phyloP scores from a whole-genome alignment of 1,140 invertebrate species.

The Doryteuthis pealeii region DNA sequence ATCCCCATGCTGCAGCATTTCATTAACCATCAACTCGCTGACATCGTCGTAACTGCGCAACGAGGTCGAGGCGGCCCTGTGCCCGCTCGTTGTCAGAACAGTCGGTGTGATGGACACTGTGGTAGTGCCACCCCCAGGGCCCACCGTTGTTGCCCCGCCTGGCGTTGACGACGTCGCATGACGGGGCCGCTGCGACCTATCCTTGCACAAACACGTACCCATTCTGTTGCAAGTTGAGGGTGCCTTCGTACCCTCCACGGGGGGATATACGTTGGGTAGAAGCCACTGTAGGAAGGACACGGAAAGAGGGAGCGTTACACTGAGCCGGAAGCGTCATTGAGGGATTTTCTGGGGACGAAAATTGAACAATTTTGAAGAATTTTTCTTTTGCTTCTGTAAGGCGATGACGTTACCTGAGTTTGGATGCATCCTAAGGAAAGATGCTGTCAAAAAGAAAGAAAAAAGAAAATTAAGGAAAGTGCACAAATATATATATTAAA shows the following conservation, averaged over 20 bases:
- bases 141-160: background rate
- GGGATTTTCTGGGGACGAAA: background rate
- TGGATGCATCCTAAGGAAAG: too few relatives aligned
- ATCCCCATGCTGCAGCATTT: background rate
- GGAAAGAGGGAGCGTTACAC: background rate
- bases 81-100: background rate
- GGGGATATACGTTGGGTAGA: background rate
- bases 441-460: too few relatives aligned
- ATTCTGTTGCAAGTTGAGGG: constrained; percentile 22
- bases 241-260: background rate
- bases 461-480: too few relatives aligned
- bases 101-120: background rate
- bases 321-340: background rate
- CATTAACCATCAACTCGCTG: background rate
- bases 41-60: background rate
- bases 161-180: background rate
- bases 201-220: constrained; percentile 50
- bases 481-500: too few relatives aligned
- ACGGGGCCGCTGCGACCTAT: constrained; percentile 27
- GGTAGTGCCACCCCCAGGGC: background rate
- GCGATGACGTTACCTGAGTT: too few relatives aligned
- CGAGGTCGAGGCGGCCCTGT: background rate
- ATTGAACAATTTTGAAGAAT: background rate
- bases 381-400: too few relatives aligned
- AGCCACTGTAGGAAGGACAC: background rate